A percentile compares a stretch with the other conserved stretches of the same genome.
These are phyloP conservation scores for Neoniphon sammara DNA, from an alignment of 2,797 vertebrate species.

Conservation along the genomic window DNA sequence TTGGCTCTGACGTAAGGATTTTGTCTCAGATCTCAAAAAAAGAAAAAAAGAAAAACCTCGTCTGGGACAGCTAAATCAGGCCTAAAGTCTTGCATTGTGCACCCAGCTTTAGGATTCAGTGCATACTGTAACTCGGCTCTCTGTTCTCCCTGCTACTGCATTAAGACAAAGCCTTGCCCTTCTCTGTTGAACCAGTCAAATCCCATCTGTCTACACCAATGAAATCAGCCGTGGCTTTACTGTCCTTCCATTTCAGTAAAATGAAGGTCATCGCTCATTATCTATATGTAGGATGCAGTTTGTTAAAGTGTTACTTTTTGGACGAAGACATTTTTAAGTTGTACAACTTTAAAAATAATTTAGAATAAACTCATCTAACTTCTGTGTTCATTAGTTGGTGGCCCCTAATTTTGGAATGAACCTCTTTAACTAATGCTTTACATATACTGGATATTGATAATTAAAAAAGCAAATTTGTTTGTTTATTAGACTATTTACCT, in stretches of 20 bases:
- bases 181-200: constrained; percentile 1
- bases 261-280: too few relatives aligned
- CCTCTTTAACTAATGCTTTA: too few relatives aligned
- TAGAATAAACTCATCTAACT: constrained; percentile 1
- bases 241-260: too few relatives aligned
- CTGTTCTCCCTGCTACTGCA: neutral
- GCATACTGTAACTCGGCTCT: neutral
- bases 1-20: too few relatives aligned
- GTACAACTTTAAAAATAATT: neutral
- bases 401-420: constrained; percentile 2
- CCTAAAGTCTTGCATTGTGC: neutral
- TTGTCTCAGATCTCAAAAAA: neutral
- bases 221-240: neutral
- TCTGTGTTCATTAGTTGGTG: neutral
- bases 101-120: neutral
- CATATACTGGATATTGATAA: too few relatives aligned
- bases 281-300: neutral
- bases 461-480: too few relatives aligned
- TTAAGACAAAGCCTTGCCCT: constrained; percentile 8
- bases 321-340: neutral
- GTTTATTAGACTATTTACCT: too few relatives aligned
- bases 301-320: constrained; percentile 9
- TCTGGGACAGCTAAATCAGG: neutral
- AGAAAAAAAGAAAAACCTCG: too few relatives aligned
- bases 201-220: neutral